These are phyloP conservation scores for Blomia tropicalis DNA, from an alignment of 2,888 invertebrate species.

Conservation along the genomic window DNA sequence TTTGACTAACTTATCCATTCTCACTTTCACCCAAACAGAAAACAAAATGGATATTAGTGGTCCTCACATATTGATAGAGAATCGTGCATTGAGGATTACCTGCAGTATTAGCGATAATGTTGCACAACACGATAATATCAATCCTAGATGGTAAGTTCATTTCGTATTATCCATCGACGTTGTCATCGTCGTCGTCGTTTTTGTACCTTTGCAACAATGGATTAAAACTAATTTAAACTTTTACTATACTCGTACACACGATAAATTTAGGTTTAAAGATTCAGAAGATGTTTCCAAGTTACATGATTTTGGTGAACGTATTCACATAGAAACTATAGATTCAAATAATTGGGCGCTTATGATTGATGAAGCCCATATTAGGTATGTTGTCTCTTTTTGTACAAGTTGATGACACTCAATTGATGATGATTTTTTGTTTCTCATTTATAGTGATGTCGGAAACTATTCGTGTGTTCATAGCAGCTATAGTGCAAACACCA, in stretches of 20 bases:
- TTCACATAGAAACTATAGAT: neutral
- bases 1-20: no score
- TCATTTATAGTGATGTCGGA: conserved; percentile 27
- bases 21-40: no score
- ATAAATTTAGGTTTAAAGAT: conserved; percentile 10
- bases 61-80: conserved; percentile 3
- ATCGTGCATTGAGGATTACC: neutral
- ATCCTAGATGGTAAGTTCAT: conserved; percentile 9
- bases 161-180: no score
- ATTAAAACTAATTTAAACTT: no score
- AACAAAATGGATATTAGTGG: conserved; percentile 4
- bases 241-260: no score
- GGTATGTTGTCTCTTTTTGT: neutral
- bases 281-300: neutral
- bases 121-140: neutral
- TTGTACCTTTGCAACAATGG: no score
- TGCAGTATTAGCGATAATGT: conserved; percentile 1
- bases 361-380: conserved; percentile 13
- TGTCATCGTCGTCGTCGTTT: no score
- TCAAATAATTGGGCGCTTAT: neutral
- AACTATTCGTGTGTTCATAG: conserved; percentile 26
- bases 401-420: neutral
- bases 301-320: neutral
- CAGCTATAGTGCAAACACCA: conserved; percentile 26
- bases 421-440: neutral